These are phyloP conservation scores for Sisor rabdophorus DNA, from an alignment of 2,113 vertebrate species.

Conservation along the genomic window DNA sequence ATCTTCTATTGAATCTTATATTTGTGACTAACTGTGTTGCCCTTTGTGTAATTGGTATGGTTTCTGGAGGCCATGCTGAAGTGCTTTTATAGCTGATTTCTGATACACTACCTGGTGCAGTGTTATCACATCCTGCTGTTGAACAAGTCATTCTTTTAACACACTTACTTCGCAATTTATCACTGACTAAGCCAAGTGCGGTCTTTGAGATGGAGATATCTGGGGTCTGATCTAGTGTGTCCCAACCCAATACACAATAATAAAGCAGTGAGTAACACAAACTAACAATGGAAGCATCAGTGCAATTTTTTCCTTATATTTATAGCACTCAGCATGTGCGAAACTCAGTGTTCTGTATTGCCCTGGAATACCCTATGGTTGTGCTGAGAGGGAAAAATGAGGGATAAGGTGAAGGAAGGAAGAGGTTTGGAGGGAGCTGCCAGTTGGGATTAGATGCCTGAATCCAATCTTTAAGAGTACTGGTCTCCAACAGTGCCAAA, in stretches of 20 bases:
- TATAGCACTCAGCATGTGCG: constrained; percentile 92
- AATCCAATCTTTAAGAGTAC: constrained; percentile 88
- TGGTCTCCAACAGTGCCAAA: constrained; percentile 91
- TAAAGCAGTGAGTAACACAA: constrained; percentile 56
- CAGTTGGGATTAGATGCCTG: constrained; percentile 93
- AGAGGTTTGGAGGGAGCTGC: constrained; percentile 74
- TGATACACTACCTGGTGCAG: neutral
- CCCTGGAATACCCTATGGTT: constrained; percentile 86
- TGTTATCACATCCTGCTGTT: neutral
- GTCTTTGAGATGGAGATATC: constrained; percentile 14
- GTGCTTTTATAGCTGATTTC: neutral
- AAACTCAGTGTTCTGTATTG: constrained; percentile 80
- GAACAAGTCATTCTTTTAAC: neutral
- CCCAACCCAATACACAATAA: neutral
- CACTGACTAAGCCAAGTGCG: constrained; percentile 4
- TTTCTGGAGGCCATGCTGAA: neutral
- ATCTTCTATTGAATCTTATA: neutral
- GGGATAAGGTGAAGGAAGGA: constrained; percentile 59
- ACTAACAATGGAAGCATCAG: constrained; percentile 75
- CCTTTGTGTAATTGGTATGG: neutral
- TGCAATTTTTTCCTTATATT: constrained; percentile 73
- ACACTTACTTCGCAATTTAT: neutral
- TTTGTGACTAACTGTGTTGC: neutral
- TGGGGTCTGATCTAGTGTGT: neutral
- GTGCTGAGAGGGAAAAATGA: constrained; percentile 57